Evolutionary conservation across 2,888 invertebrate species (phyloP).

Genomic region (Cephus nigrinus): DNA sequence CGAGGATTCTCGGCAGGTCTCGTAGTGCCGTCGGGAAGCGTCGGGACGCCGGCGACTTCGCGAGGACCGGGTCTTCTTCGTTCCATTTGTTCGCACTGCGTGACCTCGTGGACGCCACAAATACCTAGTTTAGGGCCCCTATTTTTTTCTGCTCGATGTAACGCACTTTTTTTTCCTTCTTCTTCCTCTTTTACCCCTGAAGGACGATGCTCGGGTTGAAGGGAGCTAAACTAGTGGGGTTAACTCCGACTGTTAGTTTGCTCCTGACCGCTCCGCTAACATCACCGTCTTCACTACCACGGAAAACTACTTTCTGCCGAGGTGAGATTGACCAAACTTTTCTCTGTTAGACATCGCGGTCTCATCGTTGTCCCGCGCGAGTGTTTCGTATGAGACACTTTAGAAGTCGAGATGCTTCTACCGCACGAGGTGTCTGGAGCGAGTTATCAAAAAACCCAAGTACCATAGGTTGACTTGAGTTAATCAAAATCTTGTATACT

Average conservation of each 20-base stretch:
- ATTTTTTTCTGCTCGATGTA: conserved; percentile 34
- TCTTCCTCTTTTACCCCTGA: conserved; percentile 31
- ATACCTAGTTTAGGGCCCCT: conserved; percentile 48
- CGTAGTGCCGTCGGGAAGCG: conserved; percentile 11
- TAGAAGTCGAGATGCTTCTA: neutral
- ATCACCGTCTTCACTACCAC: conserved; percentile 3
- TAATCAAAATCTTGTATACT: neutral
- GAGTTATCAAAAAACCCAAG: neutral
- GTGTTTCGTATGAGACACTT: neutral
- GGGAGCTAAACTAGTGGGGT: conserved; percentile 44
- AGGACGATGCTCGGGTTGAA: conserved; percentile 50
- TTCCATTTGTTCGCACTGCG: conserved; percentile 15
- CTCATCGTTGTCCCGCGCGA: neutral
- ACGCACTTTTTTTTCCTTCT: conserved; percentile 39
- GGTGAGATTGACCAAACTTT: conserved; percentile 6
- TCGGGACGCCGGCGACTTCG: conserved; percentile 27
- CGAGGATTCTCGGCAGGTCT: neutral
- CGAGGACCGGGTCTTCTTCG: neutral
- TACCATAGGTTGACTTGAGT: neutral
- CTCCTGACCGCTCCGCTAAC: conserved; percentile 42
- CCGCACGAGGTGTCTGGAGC: neutral
- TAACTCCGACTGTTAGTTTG: conserved; percentile 54
- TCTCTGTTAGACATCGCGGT: neutral
- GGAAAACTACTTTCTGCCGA: conserved; percentile 1
- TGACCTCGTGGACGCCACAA: conserved; percentile 50